A percentile compares a stretch with the other conserved stretches of the same genome.
Evolutionary conservation across 64 coral and sea anemone genomes (phyloP).

Genomic region (Porites australiensis): DNA sequence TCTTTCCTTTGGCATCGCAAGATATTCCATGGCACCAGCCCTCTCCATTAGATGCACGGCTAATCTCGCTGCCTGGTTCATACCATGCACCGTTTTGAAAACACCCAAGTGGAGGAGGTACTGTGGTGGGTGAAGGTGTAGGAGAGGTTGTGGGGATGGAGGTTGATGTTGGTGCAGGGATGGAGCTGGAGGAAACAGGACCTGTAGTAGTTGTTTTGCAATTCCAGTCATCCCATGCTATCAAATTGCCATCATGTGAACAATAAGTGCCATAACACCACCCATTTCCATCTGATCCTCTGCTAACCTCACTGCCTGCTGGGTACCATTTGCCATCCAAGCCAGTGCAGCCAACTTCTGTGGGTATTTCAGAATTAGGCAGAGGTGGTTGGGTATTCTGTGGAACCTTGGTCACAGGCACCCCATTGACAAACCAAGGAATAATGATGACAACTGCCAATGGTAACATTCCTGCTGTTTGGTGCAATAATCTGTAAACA

Average conservation of each 20-base stretch:
- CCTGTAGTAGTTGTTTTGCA: not conserved
- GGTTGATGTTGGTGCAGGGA: not conserved
- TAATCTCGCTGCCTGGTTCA: slow-evolving; percentile 40
- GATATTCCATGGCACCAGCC: slow-evolving; percentile 1
- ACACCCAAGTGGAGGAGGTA: slow-evolving; percentile 2
- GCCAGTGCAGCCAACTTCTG: too few relatives aligned
- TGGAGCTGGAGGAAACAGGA: too few relatives aligned
- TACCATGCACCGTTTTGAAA: slow-evolving; percentile 39
- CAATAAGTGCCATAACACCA: slow-evolving; percentile 50
- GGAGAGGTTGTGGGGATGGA: not conserved
- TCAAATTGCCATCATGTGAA: not conserved
- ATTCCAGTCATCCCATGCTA: slow-evolving; percentile 20
- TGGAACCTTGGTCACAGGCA: not conserved
- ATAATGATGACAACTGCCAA: too few relatives aligned
- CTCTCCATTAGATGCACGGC: not conserved
- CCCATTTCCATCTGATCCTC: not conserved
- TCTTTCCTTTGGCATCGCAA: slow-evolving; percentile 14
- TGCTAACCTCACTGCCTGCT: not conserved
- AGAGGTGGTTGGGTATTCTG: not conserved
- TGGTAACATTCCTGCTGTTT: too few relatives aligned
- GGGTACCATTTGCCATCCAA: slow-evolving; percentile 38
- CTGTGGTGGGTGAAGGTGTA: not conserved
- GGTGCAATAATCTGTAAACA: too few relatives aligned
- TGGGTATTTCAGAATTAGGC: not conserved
- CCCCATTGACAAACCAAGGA: slow-evolving; percentile 33